phyloP scores from a whole-genome alignment of 2,113 vertebrate species.

The Pituophis catenifer region DNA sequence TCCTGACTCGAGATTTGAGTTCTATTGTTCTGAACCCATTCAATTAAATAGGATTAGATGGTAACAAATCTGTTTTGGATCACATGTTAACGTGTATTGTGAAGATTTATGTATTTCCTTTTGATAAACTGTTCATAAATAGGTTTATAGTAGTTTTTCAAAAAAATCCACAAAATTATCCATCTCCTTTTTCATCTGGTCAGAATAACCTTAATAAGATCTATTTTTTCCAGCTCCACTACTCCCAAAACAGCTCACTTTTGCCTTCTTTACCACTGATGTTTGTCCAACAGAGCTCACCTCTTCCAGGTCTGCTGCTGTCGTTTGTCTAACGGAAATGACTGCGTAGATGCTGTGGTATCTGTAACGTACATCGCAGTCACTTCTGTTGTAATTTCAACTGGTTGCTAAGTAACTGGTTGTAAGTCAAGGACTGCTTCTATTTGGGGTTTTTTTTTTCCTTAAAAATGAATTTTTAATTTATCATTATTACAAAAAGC shows the following conservation, averaged over 20 bases:
- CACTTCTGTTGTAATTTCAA: not conserved
- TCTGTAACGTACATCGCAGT: not conserved
- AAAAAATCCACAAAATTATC: not conserved
- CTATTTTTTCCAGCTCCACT: not conserved
- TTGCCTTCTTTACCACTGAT: too few relatives aligned
- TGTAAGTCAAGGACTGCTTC: not conserved
- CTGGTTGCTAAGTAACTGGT: not conserved
- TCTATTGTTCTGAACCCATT: not conserved
- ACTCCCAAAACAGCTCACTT: too few relatives aligned
- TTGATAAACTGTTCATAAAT: not conserved
- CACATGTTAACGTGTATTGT: not conserved
- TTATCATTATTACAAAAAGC: conserved; percentile 7
- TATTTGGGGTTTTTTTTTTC: not conserved
- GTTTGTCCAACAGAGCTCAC: not conserved
- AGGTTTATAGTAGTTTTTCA: not conserved
- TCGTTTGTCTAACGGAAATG: not conserved
- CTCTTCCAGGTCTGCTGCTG: not conserved
- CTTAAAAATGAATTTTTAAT: not conserved
- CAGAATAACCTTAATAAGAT: not conserved
- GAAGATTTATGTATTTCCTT: not conserved
- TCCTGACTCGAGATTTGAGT: not conserved
- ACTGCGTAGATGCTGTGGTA: not conserved
- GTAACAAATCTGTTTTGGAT: not conserved
- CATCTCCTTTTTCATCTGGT: not conserved
- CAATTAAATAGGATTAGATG: not conserved